Conservation (phyloP, 1,140 invertebrate species). For the Lasioglossum albipes region DNA sequence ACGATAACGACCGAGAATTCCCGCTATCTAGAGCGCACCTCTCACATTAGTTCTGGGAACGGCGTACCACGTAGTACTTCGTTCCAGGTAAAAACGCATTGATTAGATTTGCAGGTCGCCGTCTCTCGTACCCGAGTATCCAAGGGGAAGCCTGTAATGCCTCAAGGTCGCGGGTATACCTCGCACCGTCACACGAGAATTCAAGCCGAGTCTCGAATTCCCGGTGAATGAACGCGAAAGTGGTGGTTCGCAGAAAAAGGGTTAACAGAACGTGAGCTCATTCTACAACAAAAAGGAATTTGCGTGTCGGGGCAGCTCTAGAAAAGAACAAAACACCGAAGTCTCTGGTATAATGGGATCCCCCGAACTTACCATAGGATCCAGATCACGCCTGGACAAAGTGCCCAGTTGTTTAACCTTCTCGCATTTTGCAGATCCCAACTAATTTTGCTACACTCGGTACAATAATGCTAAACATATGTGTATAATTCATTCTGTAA, state of each 20-base stretch:
- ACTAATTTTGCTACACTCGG: no score
- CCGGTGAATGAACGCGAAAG: constrained; percentile 28
- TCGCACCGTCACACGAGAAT: constrained; percentile 46
- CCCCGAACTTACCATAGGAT: no score
- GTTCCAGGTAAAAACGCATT: constrained; percentile 48
- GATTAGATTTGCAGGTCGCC: constrained; percentile 51
- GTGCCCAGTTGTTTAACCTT: no score
- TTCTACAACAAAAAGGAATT: no score
- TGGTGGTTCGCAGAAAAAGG: constrained; percentile 19
- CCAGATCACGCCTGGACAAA: no score
- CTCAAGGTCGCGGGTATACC: constrained; percentile 51
- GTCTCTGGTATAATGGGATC: no score
- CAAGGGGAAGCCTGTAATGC: constrained; percentile 41
- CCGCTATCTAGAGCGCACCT: neutral
- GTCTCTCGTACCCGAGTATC: constrained; percentile 30
- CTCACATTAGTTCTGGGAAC: constrained; percentile 32
- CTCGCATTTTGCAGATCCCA: no score
- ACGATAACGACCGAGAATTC: constrained; percentile 22
- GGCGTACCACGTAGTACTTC: constrained; percentile 36
- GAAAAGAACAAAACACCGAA: no score
- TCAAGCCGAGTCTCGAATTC: constrained; percentile 59
- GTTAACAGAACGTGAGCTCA: neutral
- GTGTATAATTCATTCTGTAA: no score
- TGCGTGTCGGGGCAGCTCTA: no score
- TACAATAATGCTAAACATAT: no score